phyloP scores from a whole-genome alignment of 53 echinoderm and acorn worm species.

The Hippasteria phrygiana region DNA sequence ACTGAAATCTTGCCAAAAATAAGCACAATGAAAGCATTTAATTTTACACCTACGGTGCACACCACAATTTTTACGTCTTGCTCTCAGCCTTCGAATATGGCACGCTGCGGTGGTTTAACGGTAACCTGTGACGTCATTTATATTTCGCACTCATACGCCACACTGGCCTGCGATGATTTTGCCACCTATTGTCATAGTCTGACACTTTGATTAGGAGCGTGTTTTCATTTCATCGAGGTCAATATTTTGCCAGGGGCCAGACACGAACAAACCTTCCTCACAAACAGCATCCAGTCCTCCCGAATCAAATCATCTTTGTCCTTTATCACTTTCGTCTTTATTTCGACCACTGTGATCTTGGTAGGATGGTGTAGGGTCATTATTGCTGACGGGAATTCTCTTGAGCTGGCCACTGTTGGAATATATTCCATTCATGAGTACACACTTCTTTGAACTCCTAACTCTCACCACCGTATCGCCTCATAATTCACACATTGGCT shows the following conservation, averaged over 20 bases:
- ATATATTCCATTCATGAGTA: too few relatives aligned
- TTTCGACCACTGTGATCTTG: too few relatives aligned
- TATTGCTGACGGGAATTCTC: too few relatives aligned
- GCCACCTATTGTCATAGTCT: background rate
- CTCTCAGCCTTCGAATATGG: background rate
- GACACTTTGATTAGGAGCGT: conserved; percentile 31
- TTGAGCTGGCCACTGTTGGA: too few relatives aligned
- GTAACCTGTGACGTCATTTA: too few relatives aligned
- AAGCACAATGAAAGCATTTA: too few relatives aligned
- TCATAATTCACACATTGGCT: too few relatives aligned
- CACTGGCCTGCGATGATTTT: background rate
- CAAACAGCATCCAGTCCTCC: background rate
- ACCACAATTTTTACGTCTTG: background rate
- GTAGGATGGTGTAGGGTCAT: too few relatives aligned
- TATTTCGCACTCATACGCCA: background rate
- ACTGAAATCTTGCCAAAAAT: too few relatives aligned
- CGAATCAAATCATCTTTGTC: background rate
- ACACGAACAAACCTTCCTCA: conserved; percentile 11
- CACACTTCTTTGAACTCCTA: too few relatives aligned
- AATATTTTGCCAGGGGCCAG: background rate
- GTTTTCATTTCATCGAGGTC: background rate
- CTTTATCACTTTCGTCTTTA: background rate
- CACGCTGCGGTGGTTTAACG: background rate
- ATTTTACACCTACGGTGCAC: too few relatives aligned
- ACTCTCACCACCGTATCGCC: too few relatives aligned